A percentile compares a stretch with the other conserved stretches of the same genome.
Conservation (phyloP, 37 sponge, comb jelly and placozoan genomes). For the Chondrilla cf. caribensis region DNA sequence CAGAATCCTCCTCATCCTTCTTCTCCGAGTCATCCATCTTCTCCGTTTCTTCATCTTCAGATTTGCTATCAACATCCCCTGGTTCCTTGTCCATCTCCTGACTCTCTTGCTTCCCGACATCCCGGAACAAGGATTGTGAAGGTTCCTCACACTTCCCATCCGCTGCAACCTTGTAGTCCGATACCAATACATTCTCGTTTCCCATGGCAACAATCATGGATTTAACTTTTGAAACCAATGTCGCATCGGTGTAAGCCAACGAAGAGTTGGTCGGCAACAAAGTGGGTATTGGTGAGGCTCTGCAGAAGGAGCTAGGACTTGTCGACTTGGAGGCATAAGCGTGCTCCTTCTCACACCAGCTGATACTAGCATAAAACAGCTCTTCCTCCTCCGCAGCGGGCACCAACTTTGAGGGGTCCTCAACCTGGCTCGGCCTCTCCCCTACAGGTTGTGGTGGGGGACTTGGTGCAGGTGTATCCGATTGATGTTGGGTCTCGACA, state of each 20-base stretch:
- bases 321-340: conserved; percentile 16
- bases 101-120: too few relatives aligned
- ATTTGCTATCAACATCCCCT: not conserved
- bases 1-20: not conserved
- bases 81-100: too few relatives aligned
- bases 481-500: too few relatives aligned
- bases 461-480: too few relatives aligned
- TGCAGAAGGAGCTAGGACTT: not conserved
- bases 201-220: not conserved
- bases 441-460: not conserved
- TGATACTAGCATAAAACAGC: not conserved
- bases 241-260: not conserved
- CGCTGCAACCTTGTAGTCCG: not conserved
- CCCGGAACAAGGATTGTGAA: too few relatives aligned
- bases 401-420: not conserved
- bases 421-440: not conserved
- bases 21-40: not conserved
- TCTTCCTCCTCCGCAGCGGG: not conserved
- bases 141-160: not conserved
- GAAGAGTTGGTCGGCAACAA: too few relatives aligned
- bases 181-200: not conserved
- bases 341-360: conserved; percentile 17
- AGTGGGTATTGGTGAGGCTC: not conserved
- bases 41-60: conserved; percentile 15
- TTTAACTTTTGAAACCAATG: conserved; percentile 14